A percentile compares a stretch with the other conserved stretches of the same genome.
Evolutionary conservation across 2,113 vertebrate genomes (phyloP).

Genomic region (Scomber scombrus): DNA sequence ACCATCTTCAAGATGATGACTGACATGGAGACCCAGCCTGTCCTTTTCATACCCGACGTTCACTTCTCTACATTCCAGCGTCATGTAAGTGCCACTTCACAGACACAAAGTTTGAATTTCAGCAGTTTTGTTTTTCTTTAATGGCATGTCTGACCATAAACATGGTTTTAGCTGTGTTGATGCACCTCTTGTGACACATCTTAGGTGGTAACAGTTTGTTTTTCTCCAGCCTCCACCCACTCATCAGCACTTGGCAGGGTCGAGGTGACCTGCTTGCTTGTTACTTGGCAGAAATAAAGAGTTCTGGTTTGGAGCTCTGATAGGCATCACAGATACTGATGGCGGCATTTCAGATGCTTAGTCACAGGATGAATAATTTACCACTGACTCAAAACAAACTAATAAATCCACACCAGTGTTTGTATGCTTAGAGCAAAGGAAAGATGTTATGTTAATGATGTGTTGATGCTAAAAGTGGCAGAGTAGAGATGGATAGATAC

Average conservation of each 20-base stretch:
- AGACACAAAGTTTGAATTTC: neutral
- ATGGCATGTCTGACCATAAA: neutral
- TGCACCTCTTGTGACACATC: neutral
- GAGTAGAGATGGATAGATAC: neutral
- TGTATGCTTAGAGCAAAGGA: constrained; percentile 6
- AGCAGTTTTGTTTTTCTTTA: neutral
- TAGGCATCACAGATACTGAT: constrained; percentile 54
- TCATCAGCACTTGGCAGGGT: constrained; percentile 56
- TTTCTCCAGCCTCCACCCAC: constrained; percentile 41
- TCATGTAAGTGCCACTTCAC: constrained; percentile 87
- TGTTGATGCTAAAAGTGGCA: neutral
- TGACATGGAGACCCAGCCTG: constrained; percentile 94
- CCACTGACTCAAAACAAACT: constrained; percentile 50
- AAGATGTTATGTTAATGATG: constrained; percentile 5
- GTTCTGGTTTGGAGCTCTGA: constrained; percentile 70
- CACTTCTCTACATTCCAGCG: constrained; percentile 95
- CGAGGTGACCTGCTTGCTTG: constrained; percentile 66
- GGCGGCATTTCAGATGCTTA: constrained; percentile 65
- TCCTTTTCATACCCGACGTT: constrained; percentile 97
- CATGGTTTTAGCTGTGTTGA: neutral
- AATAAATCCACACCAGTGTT: no score
- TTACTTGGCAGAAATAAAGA: constrained; percentile 70
- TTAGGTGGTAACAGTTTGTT: constrained; percentile 53
- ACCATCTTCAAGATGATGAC: constrained; percentile 94
- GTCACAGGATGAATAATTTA: constrained; percentile 69